Percentiles rank a stretch among this genome's conserved stretches.
phyloP scores from a whole-genome alignment of 2,888 invertebrate genomes.

The Leptarthrus brevirostris region DNA sequence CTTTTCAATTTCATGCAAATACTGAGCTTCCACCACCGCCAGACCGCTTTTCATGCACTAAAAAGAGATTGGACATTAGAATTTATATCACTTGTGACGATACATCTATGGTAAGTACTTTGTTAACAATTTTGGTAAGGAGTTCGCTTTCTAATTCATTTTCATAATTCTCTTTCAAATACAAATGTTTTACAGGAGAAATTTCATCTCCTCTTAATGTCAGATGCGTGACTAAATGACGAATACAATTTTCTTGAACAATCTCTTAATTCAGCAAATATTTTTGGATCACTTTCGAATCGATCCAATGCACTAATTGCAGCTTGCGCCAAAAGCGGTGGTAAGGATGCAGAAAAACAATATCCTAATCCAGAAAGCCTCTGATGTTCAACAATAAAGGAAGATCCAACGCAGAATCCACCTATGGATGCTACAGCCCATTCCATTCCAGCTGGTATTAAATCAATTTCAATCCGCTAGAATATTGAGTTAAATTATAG shows the following conservation, averaged over 20 bases:
- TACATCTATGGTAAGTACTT: too few species aligned
- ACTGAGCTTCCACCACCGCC: conserved; percentile 77
- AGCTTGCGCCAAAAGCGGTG: conserved; percentile 90
- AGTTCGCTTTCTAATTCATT: conserved; percentile 69
- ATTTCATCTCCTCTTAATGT: conserved; percentile 71
- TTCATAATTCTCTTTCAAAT: conserved; percentile 70
- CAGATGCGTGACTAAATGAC: conserved; percentile 68
- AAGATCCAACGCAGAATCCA: conserved; percentile 94
- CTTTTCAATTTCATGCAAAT: conserved; percentile 75
- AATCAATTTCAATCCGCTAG: conserved; percentile 80
- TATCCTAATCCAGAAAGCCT: conserved; percentile 90
- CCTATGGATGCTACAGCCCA: conserved; percentile 88
- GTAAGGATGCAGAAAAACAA: conserved; percentile 96
- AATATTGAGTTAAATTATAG: conserved; percentile 48
- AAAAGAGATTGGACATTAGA: too few species aligned
- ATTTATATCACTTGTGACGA: too few species aligned
- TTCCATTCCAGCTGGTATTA: conserved; percentile 90
- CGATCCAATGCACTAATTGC: conserved; percentile 84
- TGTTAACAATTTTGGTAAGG: conserved; percentile 73
- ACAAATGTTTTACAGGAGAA: conserved; percentile 82
- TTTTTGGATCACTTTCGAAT: conserved; percentile 75
- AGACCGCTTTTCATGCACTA: conserved; percentile 75
- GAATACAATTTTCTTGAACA: conserved; percentile 73
- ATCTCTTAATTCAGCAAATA: conserved; percentile 73
- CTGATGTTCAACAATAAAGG: conserved; percentile 95